These are phyloP conservation scores for Crepidodera aurea DNA, from an alignment of 2,888 invertebrate genomes.

Conservation along the genomic window DNA sequence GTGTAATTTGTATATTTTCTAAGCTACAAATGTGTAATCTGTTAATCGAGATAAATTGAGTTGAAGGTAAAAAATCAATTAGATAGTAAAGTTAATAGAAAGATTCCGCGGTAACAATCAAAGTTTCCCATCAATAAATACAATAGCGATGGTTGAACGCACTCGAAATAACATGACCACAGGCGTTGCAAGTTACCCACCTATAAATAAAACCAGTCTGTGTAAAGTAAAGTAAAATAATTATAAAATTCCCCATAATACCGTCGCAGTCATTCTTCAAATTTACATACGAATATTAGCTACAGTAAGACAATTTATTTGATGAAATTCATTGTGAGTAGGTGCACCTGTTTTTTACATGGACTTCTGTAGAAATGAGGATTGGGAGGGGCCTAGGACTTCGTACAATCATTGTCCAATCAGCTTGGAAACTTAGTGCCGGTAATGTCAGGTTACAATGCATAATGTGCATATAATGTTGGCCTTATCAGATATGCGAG, in stretches of 20 bases:
- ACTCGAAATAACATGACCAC: slow-evolving; percentile 35
- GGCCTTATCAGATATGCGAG: slow-evolving; percentile 55
- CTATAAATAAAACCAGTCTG: slow-evolving; percentile 28
- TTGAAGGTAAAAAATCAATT: background rate
- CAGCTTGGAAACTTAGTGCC: slow-evolving; percentile 61
- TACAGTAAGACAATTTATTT: slow-evolving; percentile 51
- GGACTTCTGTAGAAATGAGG: slow-evolving; percentile 47
- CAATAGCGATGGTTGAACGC: slow-evolving; percentile 45
- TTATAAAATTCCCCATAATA: slow-evolving; percentile 56
- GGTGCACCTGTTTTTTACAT: slow-evolving; percentile 54
- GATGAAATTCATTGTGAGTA: slow-evolving; percentile 16
- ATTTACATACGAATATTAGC: slow-evolving; percentile 59
- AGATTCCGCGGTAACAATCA: slow-evolving; percentile 28
- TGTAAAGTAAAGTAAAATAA: slow-evolving; percentile 45
- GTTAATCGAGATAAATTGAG: too few relatives aligned
- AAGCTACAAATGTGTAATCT: too few relatives aligned
- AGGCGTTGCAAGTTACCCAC: slow-evolving; percentile 11
- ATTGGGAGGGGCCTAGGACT: slow-evolving; percentile 60
- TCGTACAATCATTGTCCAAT: slow-evolving; percentile 62
- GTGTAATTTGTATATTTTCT: too few relatives aligned
- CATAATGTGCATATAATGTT: slow-evolving; percentile 60
- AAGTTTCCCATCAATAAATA: slow-evolving; percentile 39
- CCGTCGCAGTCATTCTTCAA: slow-evolving; percentile 51
- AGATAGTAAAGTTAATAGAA: slow-evolving; percentile 1
- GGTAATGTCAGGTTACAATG: slow-evolving; percentile 62